A percentile compares a stretch with the other conserved stretches of the same genome.
Conservation (phyloP, 2,888 invertebrate genomes). For the Acanthacorydalis orientalis region DNA sequence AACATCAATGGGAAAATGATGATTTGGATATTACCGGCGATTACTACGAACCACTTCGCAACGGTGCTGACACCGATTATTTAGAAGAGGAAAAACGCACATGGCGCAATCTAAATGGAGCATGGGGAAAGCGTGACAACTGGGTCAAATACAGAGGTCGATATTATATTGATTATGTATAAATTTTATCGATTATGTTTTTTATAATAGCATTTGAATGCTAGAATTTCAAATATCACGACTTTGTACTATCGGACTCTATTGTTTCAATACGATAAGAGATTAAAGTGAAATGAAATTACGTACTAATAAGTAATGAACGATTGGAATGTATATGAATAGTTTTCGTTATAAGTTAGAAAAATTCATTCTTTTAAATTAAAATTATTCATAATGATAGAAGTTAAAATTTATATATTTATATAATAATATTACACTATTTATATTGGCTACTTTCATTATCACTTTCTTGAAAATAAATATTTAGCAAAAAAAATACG, state of each 20-base stretch:
- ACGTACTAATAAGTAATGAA: too few relatives aligned
- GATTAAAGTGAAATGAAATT: background rate
- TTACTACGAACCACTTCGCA: background rate
- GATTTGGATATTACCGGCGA: background rate
- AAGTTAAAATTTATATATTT: too few relatives aligned
- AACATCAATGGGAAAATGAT: conserved; percentile 1
- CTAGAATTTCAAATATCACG: background rate
- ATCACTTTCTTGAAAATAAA: too few relatives aligned
- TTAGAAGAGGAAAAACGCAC: conserved; percentile 38
- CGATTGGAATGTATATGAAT: too few relatives aligned
- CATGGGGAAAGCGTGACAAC: conserved; percentile 56
- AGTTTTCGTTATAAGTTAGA: too few relatives aligned
- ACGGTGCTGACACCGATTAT: conserved; percentile 8
- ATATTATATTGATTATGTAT: background rate
- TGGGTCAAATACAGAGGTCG: conserved; percentile 40
- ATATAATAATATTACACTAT: too few relatives aligned
- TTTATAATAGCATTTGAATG: background rate
- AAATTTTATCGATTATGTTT: background rate
- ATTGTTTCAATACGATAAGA: background rate
- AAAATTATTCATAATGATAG: too few relatives aligned
- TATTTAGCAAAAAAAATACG: too few relatives aligned
- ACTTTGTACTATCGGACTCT: background rate
- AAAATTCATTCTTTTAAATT: too few relatives aligned
- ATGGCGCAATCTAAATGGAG: conserved; percentile 53
- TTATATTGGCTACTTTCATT: too few relatives aligned